Conservation (phyloP, 2,888 invertebrate genomes). For the Eupithecia inturbata region DNA sequence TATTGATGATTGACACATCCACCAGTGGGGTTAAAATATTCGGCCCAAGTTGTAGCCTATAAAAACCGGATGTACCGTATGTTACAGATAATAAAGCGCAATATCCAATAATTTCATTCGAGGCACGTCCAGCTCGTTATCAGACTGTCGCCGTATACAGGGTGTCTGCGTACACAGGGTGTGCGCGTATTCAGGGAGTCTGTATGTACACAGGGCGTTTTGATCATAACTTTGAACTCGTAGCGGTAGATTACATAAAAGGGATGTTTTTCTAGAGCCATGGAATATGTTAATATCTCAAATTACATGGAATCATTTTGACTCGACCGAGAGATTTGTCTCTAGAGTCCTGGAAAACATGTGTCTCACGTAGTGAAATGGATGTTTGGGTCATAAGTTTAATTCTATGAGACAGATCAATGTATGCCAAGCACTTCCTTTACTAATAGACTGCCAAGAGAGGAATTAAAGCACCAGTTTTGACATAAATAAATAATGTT, state of each 20-base stretch:
- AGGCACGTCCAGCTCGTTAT: constrained; percentile 29
- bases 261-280: not conserved
- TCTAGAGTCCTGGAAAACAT: not conserved
- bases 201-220: constrained; percentile 1
- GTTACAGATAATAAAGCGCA: constrained; percentile 14
- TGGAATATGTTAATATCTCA: not conserved
- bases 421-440: not conserved
- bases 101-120: constrained; percentile 33
- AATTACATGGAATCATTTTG: not conserved
- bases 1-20: not conserved
- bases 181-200: not conserved
- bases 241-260: not conserved
- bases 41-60: not conserved
- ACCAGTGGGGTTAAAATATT: not conserved
- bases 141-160: constrained; percentile 26
- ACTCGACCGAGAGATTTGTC: not conserved
- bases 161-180: constrained; percentile 14
- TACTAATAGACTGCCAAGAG: not conserved
- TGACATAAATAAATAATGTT: too few relatives aligned
- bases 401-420: not conserved
- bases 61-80: not conserved
- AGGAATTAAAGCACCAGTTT: not conserved
- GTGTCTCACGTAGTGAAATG: not conserved
- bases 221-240: not conserved
- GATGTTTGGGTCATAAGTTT: not conserved